Evolutionary conservation across 2,888 invertebrate genomes (phyloP), one percentile per base, ranked within the genome.

Genomic region (Drosophila nr. fundita): DNA sequence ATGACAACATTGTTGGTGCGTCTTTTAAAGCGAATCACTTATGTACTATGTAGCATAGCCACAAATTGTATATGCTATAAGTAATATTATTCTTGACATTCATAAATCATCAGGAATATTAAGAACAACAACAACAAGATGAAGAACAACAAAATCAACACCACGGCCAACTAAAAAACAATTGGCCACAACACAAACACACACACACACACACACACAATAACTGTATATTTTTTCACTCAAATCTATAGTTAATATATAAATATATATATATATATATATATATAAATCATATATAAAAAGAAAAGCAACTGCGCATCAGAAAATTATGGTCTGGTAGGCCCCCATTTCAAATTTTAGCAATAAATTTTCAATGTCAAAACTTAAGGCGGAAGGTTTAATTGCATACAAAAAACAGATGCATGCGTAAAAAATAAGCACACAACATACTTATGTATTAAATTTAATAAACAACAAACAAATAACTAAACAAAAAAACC

Each of bases 181-280:
- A 57, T 55, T 38, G 38, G 27, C 55, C 57, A 57, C 57, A 40
- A 30, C 57, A n/a, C 42, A 42, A 21, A 21, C 60, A 66, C 61
- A 61, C 65, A 27, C 62, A 55, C 68, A 45, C 45, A 45, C 13
- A 40, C 42, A 40, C 42, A 45, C 45, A 76, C 64, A 78, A 79
- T 73, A 80, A 80, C 63, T 85, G 84, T 85, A 85, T 85, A 85
- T 85, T 85, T 85, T 85, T 87, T 82, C 87, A 87, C 85, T 82
- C 76, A 85, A 84, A 76, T 84, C 84, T 80, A 83, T 76, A 86
- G 78, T 66, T 80, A 80, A 82, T 87, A 83, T 69, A 78, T 69
- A 76, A 55, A 69, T 32, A 53, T 34, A 53, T 24, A 53, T 34
- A 21, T 15, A 32, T 34, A 53, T 32, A 30, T 21, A 71, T 62